Evolutionary conservation across 1,140 invertebrate species (phyloP), one percentile per base, ranked within the genome.

Genomic region (Cherax destructor): DNA sequence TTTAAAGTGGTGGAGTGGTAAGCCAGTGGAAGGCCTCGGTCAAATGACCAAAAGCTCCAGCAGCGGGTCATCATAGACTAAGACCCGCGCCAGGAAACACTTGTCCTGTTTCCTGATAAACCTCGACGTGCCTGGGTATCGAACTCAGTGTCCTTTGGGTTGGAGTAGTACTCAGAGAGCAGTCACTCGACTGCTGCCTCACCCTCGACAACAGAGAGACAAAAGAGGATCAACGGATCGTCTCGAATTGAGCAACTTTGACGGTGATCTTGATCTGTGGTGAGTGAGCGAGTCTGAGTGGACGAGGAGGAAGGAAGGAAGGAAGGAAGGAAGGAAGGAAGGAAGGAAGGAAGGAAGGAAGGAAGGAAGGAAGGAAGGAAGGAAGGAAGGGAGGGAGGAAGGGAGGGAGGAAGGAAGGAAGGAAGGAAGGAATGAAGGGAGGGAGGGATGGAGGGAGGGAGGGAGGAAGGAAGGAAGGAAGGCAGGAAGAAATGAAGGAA

Each of bases 141-240:
- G 30, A 41, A 41, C 30, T 41, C 30, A 41, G 30, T 41, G 30
- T 41, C 30, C 30, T 41, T 41, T 41, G 30, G 30, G 30, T 41
- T 41, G 30, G 30, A 41, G 30, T 41, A 2, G 30, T 41, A 41
- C 30, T 41, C 30, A 41, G 30, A 41, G 30, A 41, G 16, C 76
- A 18, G 24, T 78, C 76, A 18, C 21, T 11, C 56, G 56, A 30
- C 49, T 30, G 30, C 76, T 30, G 49, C 76, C 30, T 41, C 30
- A 41, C 0, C 30, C 30, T 41, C 30, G 0, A 41, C 30, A 41
- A 41, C 30, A 41, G 30, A 41, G 0, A 78, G 76, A 78, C 76
- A 78, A 30, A 78, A 78, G 76, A 78, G 76, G 76, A 78, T 78
- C 76, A 78, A 18, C n/a, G 11, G 76, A 78, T 78, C 76, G 47